Evolutionary conservation across 2,113 vertebrate species (phyloP), one percentile per base, ranked within the genome.

Genomic region (Leptobrachium leishanense): DNA sequence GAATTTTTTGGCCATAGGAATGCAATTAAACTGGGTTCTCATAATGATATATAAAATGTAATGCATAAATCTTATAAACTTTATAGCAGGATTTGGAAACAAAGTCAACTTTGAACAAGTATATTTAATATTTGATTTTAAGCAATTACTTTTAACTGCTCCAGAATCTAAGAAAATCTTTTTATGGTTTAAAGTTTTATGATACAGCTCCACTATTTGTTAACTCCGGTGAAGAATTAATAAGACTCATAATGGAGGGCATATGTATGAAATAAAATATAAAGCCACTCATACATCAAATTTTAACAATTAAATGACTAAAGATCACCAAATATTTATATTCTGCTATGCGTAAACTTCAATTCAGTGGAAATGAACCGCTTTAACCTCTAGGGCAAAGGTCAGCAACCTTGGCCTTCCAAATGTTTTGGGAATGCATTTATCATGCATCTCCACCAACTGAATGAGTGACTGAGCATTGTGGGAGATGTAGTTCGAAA

Each of bases 61-160:
- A 63, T 57, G 50, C 77, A 80, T 80, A 80, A 80, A 80, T 80
- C 77, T 73, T 43, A 40, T 66, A 43, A 74, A 80, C 77, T 80
- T 79, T 73, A 73, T 54, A 39, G 63, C 46, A 13, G 70, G 70
- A 79, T 73, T 73, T 59, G 77, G 63, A 80, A 80, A 79, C 70
- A 80, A 55, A 72, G 69, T 55, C 15, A 79, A 72, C 43, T 72
- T 40, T 65, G 68, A 66, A 71, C 40, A 74, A 43, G 62, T 31
- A 64, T 43, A 39, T 59, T 57, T 64, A 44, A 39, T 80, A 73
- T 80, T 73, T 80, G 70, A 80, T 74, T 74, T 43, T 68, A 44
- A 44, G 70, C 67, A 67, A 80, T 80, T 74, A 73, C 50, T n/a
- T 73, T 72, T 73, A 67, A 74, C 77, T 57, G 70, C 63, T 46